phyloP scores from a whole-genome alignment of 2,888 invertebrate genomes.

The Trileptium ribeirensis region DNA sequence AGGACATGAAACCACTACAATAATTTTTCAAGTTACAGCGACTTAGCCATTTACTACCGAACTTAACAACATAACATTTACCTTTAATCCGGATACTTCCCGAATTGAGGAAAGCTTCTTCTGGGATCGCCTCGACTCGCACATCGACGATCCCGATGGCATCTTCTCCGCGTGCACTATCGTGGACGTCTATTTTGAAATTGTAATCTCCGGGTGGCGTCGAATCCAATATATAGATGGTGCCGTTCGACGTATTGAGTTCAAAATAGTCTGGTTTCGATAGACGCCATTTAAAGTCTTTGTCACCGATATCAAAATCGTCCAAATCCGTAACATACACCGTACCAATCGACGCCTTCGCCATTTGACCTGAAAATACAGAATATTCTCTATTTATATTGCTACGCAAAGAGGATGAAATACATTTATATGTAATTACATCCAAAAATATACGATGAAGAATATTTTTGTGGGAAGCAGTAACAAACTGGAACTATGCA shows the following conservation, averaged over 20 bases:
- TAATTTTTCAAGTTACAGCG: no score
- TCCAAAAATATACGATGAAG: no score
- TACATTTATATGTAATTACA: no score
- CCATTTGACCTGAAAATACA: conserved; percentile 74
- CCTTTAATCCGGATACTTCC: conserved; percentile 75
- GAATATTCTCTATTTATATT: no score
- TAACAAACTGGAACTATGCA: no score
- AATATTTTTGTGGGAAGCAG: no score
- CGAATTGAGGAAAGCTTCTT: conserved; percentile 88
- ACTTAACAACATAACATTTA: no score
- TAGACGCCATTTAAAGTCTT: conserved; percentile 79
- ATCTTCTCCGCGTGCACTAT: conserved; percentile 81
- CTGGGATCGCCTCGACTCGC: conserved; percentile 83
- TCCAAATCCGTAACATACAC: conserved; percentile 95
- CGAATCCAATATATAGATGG: conserved; percentile 86
- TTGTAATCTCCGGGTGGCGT: conserved; percentile 67
- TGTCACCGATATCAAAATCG: conserved; percentile 96
- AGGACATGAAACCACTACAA: no score
- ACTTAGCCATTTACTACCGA: no score
- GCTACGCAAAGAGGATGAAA: no score
- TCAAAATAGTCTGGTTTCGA: conserved; percentile 73
- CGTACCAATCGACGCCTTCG: conserved; percentile 80
- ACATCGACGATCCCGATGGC: conserved; percentile 94
- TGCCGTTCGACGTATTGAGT: conserved; percentile 81
- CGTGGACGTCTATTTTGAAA: background rate